Conservation (phyloP, 2,888 invertebrate species). For the Hirtodrosophila cameraria region DNA sequence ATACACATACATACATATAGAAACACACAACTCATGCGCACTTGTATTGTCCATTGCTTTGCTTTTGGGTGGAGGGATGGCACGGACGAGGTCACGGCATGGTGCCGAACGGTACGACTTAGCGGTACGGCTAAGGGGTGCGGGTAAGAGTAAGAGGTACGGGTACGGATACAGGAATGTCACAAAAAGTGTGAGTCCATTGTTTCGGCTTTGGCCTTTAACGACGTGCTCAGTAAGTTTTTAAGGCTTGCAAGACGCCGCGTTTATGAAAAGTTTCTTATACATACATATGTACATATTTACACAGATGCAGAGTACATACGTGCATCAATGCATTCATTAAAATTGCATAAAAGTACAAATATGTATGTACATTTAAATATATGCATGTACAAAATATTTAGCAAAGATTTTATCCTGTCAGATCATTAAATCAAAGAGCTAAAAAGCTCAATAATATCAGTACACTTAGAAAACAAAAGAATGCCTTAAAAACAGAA, state of each 20-base stretch:
- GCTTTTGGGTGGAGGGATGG: slow-evolving; percentile 7
- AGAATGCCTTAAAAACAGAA: too few relatives aligned
- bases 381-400: neutral
- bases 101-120: slow-evolving; percentile 6
- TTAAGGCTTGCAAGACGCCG: slow-evolving; percentile 14
- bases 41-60: neutral
- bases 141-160: too few relatives aligned
- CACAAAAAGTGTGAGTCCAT: slow-evolving; percentile 38
- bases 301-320: neutral
- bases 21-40: too few relatives aligned
- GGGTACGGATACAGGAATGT: slow-evolving; percentile 2
- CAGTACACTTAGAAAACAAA: too few relatives aligned
- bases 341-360: too few relatives aligned
- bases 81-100: slow-evolving; percentile 41
- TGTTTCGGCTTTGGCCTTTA: slow-evolving; percentile 29
- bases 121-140: neutral
- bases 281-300: neutral
- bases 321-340: neutral
- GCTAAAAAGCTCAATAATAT: too few relatives aligned
- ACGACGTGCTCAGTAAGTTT: slow-evolving; percentile 11
- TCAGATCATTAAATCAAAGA: too few relatives aligned
- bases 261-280: neutral
- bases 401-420: neutral
- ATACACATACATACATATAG: neutral
- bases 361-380: neutral